Evolutionary conservation across 2,888 invertebrate species (phyloP).

Genomic region (Parelbella ahira): DNA sequence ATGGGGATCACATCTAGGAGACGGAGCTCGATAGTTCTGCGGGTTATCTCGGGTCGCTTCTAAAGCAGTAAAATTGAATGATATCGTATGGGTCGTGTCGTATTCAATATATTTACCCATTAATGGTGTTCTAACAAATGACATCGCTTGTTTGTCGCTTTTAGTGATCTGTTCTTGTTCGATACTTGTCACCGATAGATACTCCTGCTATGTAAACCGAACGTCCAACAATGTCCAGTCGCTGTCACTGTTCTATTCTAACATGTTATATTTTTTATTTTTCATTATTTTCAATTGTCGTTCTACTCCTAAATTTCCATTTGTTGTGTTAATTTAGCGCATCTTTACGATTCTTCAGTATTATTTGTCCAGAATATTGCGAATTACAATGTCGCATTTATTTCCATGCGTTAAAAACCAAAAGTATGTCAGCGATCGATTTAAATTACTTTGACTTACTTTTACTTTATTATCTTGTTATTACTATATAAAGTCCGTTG

Average conservation of each 20-base stretch:
- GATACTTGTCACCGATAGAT: no score
- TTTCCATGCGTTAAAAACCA: background rate
- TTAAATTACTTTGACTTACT: conserved; percentile 12
- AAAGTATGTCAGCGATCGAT: conserved; percentile 9
- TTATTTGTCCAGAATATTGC: no score
- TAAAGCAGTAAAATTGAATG: conserved; percentile 79
- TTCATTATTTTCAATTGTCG: no score
- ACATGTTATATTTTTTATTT: no score
- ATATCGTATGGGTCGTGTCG: conserved; percentile 70
- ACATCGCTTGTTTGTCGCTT: conserved; percentile 48
- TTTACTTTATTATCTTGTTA: conserved; percentile 12
- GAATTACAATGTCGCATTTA: no score
- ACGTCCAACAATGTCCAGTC: no score
- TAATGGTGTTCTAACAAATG: conserved; percentile 69
- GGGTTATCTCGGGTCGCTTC: conserved; percentile 76
- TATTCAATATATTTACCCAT: conserved; percentile 70
- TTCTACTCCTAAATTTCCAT: no score
- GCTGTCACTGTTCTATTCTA: no score
- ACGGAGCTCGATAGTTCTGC: conserved; percentile 61
- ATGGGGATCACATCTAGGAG: conserved; percentile 61
- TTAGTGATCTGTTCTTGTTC: no score
- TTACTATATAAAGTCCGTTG: conserved; percentile 11
- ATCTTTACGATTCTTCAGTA: background rate
- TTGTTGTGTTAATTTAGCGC: no score
- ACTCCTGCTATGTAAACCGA: no score